Evolutionary conservation across 2,797 vertebrate species (phyloP), one percentile per base, ranked within the genome.

Genomic region (Gambelia wislizenii): DNA sequence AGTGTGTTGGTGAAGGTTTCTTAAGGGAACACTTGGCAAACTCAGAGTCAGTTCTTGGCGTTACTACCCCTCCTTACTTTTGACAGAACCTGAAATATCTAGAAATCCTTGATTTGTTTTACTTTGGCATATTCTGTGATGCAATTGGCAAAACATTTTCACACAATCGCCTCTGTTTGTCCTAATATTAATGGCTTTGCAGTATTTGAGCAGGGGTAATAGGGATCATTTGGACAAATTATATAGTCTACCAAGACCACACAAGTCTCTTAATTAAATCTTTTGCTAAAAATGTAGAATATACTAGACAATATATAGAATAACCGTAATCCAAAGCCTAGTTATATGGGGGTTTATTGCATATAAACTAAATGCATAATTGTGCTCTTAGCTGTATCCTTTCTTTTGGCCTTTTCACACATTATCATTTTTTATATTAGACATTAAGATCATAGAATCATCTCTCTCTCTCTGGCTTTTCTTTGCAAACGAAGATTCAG

Each of bases 21-120:
- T 96, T 94, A 95, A 95, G 95, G 95, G 96, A 97, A 95, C 91
- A 74, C 89, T 97, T 97, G 96, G 97, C 95, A 95, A 97, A 90
- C 93, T 93, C 88, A 92, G 47, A 89, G 83, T 94, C 95, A 93
- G 95, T 97, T 97, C 96, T 97, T 97, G 97, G 96, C 96, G 93
- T 96, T 82, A 85, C 83, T 95, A 87, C 67, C 92, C 90, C 87
- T 93, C 91, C 95, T 82, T 92, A 93, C 92, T 96, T 97, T 96
- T 95, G 96, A 95, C 91, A 95, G 95, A 96, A 97, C 96, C 91
- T 96, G 96, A 95, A 96, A 96, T 96, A 97, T 94, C 64, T 91
- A 96, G 96, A 97, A 97, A 94, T 88, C 95, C 94, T 96, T 93
- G 86, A 69, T 87, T 97, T 92, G 91, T 93, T 96, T 95, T 94